These are phyloP conservation scores for Sylvilagus floridanus DNA, from an alignment of 2,797 vertebrate species.

Conservation along the genomic window DNA sequence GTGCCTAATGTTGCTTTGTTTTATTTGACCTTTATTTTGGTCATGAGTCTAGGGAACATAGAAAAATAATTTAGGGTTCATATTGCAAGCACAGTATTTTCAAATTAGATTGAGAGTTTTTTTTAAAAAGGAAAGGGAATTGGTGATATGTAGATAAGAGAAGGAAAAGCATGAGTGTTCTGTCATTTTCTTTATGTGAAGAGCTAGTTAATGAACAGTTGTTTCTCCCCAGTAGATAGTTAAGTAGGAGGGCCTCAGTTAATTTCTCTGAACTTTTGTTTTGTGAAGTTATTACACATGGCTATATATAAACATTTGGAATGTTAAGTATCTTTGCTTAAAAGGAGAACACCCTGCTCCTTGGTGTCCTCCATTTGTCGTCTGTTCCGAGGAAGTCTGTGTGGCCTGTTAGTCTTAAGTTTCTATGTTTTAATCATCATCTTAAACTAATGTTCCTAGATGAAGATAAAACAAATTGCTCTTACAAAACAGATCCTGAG, in stretches of 20 bases:
- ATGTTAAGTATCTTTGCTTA: conserved; percentile 1
- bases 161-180: background rate
- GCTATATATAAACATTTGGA: background rate
- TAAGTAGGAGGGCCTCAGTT: background rate
- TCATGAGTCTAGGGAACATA: conserved; percentile 20
- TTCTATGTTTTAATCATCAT: conserved; percentile 12
- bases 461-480: background rate
- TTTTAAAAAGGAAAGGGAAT: background rate
- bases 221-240: background rate
- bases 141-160: conserved; percentile 19
- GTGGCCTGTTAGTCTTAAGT: background rate
- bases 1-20: background rate
- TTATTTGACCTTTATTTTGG: conserved; percentile 41
- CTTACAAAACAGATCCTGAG: no score
- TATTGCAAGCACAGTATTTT: conserved; percentile 33
- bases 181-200: conserved; percentile 28
- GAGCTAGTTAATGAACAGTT: background rate
- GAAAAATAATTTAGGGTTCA: background rate
- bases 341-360: background rate
- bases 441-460: conserved; percentile 33
- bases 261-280: background rate
- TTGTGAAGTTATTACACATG: background rate
- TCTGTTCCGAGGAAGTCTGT: background rate
- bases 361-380: background rate
- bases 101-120: background rate